These are phyloP conservation scores for Danionella cerebrum DNA, from an alignment of 2,113 vertebrate species.

Conservation along the genomic window DNA sequence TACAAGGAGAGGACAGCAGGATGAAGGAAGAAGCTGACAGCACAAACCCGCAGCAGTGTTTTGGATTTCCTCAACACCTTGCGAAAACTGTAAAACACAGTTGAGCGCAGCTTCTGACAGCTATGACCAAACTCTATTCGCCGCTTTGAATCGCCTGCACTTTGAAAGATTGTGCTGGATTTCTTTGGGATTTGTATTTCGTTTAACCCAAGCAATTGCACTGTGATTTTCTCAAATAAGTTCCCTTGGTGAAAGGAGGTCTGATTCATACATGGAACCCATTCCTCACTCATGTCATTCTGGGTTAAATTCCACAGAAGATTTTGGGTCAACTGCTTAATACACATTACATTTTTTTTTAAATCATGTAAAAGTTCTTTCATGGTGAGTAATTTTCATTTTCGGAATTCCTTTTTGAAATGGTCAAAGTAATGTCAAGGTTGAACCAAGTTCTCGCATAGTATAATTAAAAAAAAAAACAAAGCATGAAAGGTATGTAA, in stretches of 20 bases:
- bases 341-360: no score
- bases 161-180: neutral
- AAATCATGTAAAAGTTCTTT: neutral
- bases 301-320: no score
- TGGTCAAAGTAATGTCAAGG: neutral
- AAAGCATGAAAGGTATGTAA: no score
- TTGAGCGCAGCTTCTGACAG: slow-evolving; percentile 18
- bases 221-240: no score
- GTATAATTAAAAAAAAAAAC: no score
- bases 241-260: no score
- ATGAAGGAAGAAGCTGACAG: slow-evolving; percentile 21
- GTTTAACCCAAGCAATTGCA: neutral
- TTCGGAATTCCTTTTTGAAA: neutral
- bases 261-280: no score
- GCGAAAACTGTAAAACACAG: slow-evolving; percentile 21
- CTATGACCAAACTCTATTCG: neutral
- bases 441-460: no score
- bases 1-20: slow-evolving; percentile 8
- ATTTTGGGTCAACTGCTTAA: no score
- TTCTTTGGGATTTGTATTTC: neutral
- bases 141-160: neutral
- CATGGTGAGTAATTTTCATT: neutral
- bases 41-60: no score
- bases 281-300: no score
- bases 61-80: slow-evolving; percentile 11